These are phyloP conservation scores for Lydus trimaculatus DNA, from an alignment of 2,888 invertebrate species.

Conservation along the genomic window DNA sequence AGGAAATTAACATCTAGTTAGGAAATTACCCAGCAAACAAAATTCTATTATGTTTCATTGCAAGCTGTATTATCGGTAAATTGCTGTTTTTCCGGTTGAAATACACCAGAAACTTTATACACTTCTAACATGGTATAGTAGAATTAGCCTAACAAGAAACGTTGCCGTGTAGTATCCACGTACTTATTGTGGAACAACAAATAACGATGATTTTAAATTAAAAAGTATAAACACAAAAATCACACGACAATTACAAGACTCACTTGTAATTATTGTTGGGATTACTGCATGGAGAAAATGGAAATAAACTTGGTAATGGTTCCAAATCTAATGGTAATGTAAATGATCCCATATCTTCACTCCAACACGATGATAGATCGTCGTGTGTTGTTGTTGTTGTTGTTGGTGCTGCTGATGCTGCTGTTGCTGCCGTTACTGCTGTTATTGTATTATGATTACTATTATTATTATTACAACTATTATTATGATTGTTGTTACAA, in stretches of 20 bases:
- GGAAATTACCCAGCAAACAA: neutral
- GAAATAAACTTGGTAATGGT: constrained; percentile 84
- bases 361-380: constrained; percentile 58
- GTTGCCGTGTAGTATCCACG: too few species aligned
- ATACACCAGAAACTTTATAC: too few species aligned
- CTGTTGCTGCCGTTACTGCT: constrained; percentile 43
- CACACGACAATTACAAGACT: constrained; percentile 52
- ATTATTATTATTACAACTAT: constrained; percentile 33
- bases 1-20: too few species aligned
- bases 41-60: too few species aligned
- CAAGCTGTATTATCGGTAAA: too few species aligned
- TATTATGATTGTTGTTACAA: constrained; percentile 45
- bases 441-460: constrained; percentile 33
- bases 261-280: constrained; percentile 69
- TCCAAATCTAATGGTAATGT: constrained; percentile 87
- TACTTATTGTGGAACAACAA: too few species aligned
- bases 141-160: too few species aligned
- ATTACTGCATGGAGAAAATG: constrained; percentile 83
- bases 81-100: too few species aligned
- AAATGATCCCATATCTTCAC: constrained; percentile 86
- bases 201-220: too few species aligned
- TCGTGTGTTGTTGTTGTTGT: constrained; percentile 46
- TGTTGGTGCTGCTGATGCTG: constrained; percentile 43
- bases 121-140: too few species aligned
- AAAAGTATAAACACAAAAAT: constrained; percentile 11